Conservation (phyloP, 2,113 vertebrate species). For the Microcebus griseorufus region DNA sequence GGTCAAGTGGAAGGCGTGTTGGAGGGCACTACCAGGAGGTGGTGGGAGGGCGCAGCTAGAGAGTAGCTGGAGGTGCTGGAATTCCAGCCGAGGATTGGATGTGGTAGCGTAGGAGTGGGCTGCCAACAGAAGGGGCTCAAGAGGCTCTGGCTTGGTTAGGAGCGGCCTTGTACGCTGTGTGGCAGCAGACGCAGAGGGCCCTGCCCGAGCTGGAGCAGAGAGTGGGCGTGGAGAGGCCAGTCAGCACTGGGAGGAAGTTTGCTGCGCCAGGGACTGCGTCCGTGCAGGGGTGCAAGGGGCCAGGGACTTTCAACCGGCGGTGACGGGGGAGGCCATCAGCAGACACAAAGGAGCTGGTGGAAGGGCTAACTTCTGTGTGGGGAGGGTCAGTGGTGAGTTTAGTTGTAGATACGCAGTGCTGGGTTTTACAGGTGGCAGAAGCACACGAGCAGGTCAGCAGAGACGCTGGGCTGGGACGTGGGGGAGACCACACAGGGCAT, state of each 20-base stretch:
- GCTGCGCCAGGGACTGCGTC: background rate
- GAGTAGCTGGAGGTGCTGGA: background rate
- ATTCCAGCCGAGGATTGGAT: no score
- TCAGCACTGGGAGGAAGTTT: background rate
- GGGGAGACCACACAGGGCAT: accelerated
- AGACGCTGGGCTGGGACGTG: background rate
- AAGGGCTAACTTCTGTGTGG: background rate
- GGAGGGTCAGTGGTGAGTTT: no score
- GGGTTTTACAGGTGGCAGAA: background rate
- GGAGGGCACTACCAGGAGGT: background rate
- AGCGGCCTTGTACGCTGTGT: background rate
- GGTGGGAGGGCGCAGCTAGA: no score
- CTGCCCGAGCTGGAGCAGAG: background rate
- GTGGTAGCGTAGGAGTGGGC: background rate
- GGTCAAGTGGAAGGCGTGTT: background rate
- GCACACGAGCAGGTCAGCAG: background rate
- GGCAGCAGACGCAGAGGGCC: background rate
- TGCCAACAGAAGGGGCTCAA: no score
- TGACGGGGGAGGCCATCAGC: background rate
- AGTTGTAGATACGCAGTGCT: background rate
- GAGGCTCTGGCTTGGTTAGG: background rate
- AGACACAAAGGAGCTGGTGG: background rate
- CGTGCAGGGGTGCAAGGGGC: background rate
- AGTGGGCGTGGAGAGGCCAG: background rate
- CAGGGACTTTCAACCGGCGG: background rate